phyloP scores from a whole-genome alignment of 2,888 invertebrate genomes.

The Augochlorella aurata region DNA sequence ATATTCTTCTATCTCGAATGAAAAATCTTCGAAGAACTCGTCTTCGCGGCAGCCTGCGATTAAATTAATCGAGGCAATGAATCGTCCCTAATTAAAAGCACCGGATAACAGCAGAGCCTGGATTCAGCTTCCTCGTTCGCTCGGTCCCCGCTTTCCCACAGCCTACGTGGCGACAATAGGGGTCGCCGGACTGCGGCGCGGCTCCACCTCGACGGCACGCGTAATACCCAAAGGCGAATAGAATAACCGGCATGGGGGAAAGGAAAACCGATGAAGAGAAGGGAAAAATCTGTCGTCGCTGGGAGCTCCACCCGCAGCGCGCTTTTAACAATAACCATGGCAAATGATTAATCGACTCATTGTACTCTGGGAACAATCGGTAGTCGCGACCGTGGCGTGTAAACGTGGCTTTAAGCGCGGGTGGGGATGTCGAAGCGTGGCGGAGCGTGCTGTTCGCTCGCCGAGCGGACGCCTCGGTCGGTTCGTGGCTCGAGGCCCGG shows the following conservation, averaged over 20 bases:
- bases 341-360: slow-evolving; percentile 56
- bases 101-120: neutral
- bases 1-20: neutral
- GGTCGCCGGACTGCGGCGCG: neutral
- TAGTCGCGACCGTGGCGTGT: slow-evolving; percentile 57
- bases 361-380: slow-evolving; percentile 54
- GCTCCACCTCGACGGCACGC: no score
- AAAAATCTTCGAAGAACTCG: neutral
- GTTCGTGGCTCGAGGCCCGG: no score
- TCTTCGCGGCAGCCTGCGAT: neutral
- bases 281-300: neutral
- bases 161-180: neutral
- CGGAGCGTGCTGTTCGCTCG: slow-evolving; percentile 75
- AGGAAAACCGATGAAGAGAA: neutral
- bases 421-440: slow-evolving; percentile 78
- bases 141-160: neutral
- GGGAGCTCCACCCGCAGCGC: slow-evolving; percentile 6
- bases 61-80: neutral
- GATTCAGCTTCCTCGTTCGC: neutral
- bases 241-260: neutral
- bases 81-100: neutral
- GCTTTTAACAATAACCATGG: slow-evolving; percentile 41
- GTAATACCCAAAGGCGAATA: neutral
- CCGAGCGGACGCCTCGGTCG: slow-evolving; percentile 71
- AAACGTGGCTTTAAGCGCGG: slow-evolving; percentile 50